Base-by-base conservation (phyloP, 2,113 vertebrate genomes). In the Athene cunicularia region DNA sequence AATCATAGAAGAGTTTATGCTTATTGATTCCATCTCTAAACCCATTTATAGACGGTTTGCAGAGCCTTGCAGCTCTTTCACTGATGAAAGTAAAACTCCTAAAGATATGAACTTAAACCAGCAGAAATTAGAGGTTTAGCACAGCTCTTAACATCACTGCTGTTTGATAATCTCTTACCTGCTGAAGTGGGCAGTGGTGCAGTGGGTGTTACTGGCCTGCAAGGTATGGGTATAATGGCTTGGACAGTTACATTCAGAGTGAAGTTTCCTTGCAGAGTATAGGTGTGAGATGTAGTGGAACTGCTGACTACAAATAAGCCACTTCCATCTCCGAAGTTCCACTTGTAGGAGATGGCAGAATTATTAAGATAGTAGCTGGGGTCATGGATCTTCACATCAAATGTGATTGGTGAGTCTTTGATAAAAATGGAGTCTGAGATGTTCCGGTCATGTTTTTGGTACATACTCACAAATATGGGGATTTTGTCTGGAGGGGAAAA, bases 241-340 rank as follows among this genome's bases (percentile, higher is more conserved):
- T 99, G 98, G 60, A 99, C 98, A 7, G 98, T 98, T 96, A 99
- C 97, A 96, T 99, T 99, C 62, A 98, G 95, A 20, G 92, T 98
- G 97, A 99, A 98, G 75, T 95, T 99, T 86, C 99, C 99, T 73
- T 98, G 97, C 12, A 94, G 86, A 49, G 97, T 96, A 41, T 99
- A 99, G 10, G 98, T 98, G 95, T 99, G 99, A 50, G 97, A 98
- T 58, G 98, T 98, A 88, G 98, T 95, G 12, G 98, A 94, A 59
- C 97, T 97, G 17, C 98, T 98, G 22, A 98, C 99, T 72, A 99
- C 98, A 97, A 99, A 98, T 56, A 99, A 98, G 11, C 98, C 98
- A 52, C 98, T 99, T 58, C 99, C 99, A 27, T 99, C 99, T 41
- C 98, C 98, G 1, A 99, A 99, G 91, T 98, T 98, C 99, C 99